Conservation (phyloP, 2,113 vertebrate genomes). For the Coptodon rendalli region DNA sequence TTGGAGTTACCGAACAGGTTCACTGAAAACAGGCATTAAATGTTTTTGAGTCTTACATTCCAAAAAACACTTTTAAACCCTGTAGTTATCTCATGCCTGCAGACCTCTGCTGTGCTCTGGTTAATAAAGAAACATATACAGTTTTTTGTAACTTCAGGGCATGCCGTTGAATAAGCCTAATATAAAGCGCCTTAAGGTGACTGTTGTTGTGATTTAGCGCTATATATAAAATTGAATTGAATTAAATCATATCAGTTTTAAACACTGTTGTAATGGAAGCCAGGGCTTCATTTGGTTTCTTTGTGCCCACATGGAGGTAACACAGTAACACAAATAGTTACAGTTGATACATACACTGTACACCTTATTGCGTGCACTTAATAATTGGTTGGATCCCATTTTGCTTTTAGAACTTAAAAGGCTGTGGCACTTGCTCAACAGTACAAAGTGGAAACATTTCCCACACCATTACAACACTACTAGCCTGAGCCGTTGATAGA, state of each 20-base stretch:
- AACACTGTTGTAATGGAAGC: not conserved
- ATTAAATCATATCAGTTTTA: not conserved
- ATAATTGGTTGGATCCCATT: not conserved
- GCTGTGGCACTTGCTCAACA: not conserved
- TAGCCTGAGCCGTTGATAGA: not conserved
- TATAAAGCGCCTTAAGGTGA: no score
- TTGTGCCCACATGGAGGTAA: not conserved
- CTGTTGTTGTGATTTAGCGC: no score
- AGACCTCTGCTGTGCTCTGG: not conserved
- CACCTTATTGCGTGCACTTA: not conserved
- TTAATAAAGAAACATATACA: not conserved
- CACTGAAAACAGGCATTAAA: accelerated
- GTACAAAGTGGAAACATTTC: not conserved
- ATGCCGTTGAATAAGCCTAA: accelerated
- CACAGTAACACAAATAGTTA: not conserved
- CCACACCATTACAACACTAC: not conserved
- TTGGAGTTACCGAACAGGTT: accelerated
- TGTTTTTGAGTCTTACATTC: not conserved
- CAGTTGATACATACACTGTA: not conserved
- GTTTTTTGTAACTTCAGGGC: not conserved
- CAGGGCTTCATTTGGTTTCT: not conserved
- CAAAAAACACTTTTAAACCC: not conserved
- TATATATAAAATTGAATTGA: accelerated
- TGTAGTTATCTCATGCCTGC: not conserved
- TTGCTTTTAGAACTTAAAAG: not conserved